Evolutionary conservation across 2,888 invertebrate species (phyloP), one percentile per base, ranked within the genome.

Genomic region (Scelioninae gen. 2): DNA sequence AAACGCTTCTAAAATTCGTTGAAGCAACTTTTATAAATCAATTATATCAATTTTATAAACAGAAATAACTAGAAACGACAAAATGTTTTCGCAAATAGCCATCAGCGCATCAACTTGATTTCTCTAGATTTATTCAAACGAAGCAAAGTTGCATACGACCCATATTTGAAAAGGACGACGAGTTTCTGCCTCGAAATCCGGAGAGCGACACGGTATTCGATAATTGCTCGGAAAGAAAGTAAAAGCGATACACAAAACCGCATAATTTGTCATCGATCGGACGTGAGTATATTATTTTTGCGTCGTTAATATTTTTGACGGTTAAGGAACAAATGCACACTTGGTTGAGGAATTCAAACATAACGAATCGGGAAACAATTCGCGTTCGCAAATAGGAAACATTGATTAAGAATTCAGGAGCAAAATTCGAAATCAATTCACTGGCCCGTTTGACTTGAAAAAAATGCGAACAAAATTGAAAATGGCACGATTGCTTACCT

Each of bases 111-210:
- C 9, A 31, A 4, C 31, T 31, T 9, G 31, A 52, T 19, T 52
- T 52, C 37, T 52, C 19, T 52, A 37, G 37, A 52, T 52, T 31
- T 25, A 39, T 31, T 11, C 11, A 43, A 31, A 31, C 5, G 18
- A 43, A 43, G 19, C 31, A 22, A 31, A 43, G 7, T 41, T 57
- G 43, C 18, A 43, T 31, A 18, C 43, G 31, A 57, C 43, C 43
- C 18, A 57, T 43, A 43, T 57, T 31, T 31, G 16, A 57, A 31
- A 57, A 57, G 43, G 43, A 22, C 41, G 39, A 43, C 39, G 41
- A 55, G 55, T 1, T 57, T 43, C 10, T 43, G 11, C 28, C 55
- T 41, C 25, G 28, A 37, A 37, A 53, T 37, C 10, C 13, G 13
- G 19, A 35, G 18, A 16, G 4, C 48, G 4, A 18, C 19, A 2